These are phyloP conservation scores for Paramormyrops hopkinsi DNA, from an alignment of 2,797 vertebrate species.

Conservation along the genomic window DNA sequence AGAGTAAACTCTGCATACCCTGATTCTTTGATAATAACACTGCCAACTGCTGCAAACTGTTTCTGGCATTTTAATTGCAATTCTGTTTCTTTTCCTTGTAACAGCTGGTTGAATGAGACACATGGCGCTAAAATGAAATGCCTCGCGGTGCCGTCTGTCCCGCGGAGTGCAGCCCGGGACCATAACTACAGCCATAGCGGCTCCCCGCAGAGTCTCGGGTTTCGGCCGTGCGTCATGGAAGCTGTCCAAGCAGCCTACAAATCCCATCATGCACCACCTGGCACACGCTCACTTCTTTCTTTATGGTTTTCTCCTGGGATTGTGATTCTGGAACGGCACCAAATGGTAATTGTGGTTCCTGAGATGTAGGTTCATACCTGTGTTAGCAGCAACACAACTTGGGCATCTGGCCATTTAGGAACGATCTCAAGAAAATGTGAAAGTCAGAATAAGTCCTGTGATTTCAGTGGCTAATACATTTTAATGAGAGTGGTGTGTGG, in stretches of 20 bases:
- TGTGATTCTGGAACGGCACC: neutral
- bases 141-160: slow-evolving; percentile 8
- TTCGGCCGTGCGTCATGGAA: neutral
- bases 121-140: neutral
- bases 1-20: neutral
- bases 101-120: neutral
- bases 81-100: neutral
- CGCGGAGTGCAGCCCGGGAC: neutral
- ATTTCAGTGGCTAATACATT: neutral
- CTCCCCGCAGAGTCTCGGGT: neutral
- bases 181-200: neutral
- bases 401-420: neutral
- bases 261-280: neutral
- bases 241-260: neutral
- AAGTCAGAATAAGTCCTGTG: neutral
- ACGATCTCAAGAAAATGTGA: neutral
- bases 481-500: neutral
- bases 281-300: neutral
- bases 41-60: neutral
- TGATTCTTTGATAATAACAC: neutral
- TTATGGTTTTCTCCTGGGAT: neutral
- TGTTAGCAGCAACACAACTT: neutral
- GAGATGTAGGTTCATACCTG: neutral
- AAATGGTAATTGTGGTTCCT: neutral
- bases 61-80: neutral